A percentile compares a stretch with the other conserved stretches of the same genome.
Conservation (phyloP, 2,888 invertebrate species). For the Perizoma flavofasciatum region DNA sequence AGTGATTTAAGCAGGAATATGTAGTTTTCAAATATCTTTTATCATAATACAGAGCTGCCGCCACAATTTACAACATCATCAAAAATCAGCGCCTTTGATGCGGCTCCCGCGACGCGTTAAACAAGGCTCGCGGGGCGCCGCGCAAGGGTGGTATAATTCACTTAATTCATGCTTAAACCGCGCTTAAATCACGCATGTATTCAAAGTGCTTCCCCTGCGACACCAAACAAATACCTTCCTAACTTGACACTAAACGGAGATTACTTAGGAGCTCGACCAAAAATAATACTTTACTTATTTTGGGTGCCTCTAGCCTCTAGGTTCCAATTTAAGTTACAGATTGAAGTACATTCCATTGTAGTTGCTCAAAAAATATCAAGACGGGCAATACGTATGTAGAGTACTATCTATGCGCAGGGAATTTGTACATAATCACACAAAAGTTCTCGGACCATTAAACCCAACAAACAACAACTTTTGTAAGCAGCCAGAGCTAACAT, state of each 20-base stretch:
- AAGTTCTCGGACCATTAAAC: too few species aligned
- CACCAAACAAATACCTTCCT: slow-evolving; percentile 43
- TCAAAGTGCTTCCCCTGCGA: slow-evolving; percentile 55
- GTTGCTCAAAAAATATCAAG: too few species aligned
- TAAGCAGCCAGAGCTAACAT: too few species aligned
- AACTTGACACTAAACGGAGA: slow-evolving; percentile 34
- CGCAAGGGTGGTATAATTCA: slow-evolving; percentile 71
- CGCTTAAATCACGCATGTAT: slow-evolving; percentile 63
- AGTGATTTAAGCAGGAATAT: too few species aligned
- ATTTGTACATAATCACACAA: too few species aligned
- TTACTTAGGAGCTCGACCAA: slow-evolving; percentile 7
- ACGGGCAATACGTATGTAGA: too few species aligned
- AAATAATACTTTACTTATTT: slow-evolving; percentile 16
- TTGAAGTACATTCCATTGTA: too few species aligned
- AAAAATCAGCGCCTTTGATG: slow-evolving; percentile 64
- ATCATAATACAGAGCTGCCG: slow-evolving; percentile 43
- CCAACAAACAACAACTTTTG: too few species aligned
- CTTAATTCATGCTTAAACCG: slow-evolving; percentile 74
- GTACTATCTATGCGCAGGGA: too few species aligned
- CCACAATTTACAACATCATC: slow-evolving; percentile 54
- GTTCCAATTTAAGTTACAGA: too few species aligned
- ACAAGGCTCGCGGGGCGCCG: slow-evolving; percentile 60
- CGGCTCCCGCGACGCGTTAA: slow-evolving; percentile 72
- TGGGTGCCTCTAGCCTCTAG: background rate
- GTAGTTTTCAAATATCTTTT: background rate